Evolutionary conservation across 1,140 invertebrate genomes (phyloP).

Genomic region (Asbolus verrucosus): DNA sequence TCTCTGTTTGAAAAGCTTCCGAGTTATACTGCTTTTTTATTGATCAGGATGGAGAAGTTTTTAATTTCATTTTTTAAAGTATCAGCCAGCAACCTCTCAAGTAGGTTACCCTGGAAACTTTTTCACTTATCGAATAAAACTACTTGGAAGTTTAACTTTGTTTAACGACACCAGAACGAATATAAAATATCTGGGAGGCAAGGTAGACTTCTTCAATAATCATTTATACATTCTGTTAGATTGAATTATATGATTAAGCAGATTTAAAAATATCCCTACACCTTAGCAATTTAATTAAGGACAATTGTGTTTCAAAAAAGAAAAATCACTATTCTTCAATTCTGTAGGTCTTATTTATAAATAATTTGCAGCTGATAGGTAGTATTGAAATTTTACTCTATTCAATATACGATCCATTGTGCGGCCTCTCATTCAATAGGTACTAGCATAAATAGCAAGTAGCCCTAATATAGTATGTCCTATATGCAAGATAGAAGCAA

Average conservation of each 20-base stretch:
- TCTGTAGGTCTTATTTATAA: slow-evolving; percentile 14
- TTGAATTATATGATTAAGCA: slow-evolving; percentile 20
- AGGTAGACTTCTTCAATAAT: not conserved
- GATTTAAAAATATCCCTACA: not conserved
- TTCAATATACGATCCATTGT: slow-evolving; percentile 24
- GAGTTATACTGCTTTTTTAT: too few relatives aligned
- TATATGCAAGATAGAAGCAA: slow-evolving; percentile 16
- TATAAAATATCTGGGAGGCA: slow-evolving; percentile 27
- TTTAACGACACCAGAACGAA: slow-evolving; percentile 38
- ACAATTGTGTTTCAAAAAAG: slow-evolving; percentile 1
- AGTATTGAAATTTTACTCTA: slow-evolving; percentile 15
- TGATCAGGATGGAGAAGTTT: slow-evolving; percentile 41
- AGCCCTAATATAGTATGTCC: slow-evolving; percentile 24
- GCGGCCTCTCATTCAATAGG: slow-evolving; percentile 21
- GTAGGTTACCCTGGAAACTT: slow-evolving; percentile 39
- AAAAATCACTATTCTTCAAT: slow-evolving; percentile 22
- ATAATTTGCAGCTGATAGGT: slow-evolving; percentile 29
- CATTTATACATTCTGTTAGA: slow-evolving; percentile 17
- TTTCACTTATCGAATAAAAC: slow-evolving; percentile 50
- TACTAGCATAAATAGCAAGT: slow-evolving; percentile 23
- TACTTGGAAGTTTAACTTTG: slow-evolving; percentile 45
- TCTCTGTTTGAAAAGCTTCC: too few relatives aligned
- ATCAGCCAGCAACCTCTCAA: slow-evolving; percentile 20
- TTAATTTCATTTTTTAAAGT: slow-evolving; percentile 49
- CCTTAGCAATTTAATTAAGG: slow-evolving; percentile 13